Evolutionary conservation across 1,140 invertebrate species (phyloP), one percentile per base, ranked within the genome.

Genomic region (Vanessa tameamea): DNA sequence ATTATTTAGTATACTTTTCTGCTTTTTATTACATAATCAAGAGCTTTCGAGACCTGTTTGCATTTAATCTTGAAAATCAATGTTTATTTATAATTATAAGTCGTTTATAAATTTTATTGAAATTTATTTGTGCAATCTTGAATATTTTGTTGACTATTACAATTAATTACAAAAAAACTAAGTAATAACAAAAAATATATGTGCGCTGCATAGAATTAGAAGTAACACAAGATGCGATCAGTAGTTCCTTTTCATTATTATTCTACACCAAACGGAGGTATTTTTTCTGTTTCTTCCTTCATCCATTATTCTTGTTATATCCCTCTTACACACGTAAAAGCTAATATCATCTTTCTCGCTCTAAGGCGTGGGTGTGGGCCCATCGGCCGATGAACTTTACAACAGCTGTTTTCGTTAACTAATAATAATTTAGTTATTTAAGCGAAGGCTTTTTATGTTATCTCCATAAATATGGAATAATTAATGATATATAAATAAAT

Each of bases 391-490:
- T 83, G 87, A 88, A 85, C 85, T 66, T 84, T 63, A 77, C 71
- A 71, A 77, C 85, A 85, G 87, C 85, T 88, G 87, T 83, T 85
- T 83, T 79, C 69, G 72, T 79, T 78, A 80, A 79, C 80, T 78
- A 82, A 80, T 79, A 82, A 76, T 79, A 79, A 81, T 78, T 73
- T 47, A 15, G 13, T 15, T 37, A 61, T 37, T 37, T 37, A 37
- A 61, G 26, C 14, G 26, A 37, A 23, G 53, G 3, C 53, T n/a
- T n/a, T 23, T 9, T 57, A 43, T 43, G 0, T 23, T 57, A 23
- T 23, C 0, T 23, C 3, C 7, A 23, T 57, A 26, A 50, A 43
- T 43, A 43, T 43, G 1, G 1, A 43, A 43, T 43, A 43, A 9
- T 43, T 43, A 43, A 9, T 43, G 8, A 11, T 43, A 43, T 6